Evolutionary conservation across 2,113 vertebrate genomes (phyloP).

Genomic region (Lampris incognitus): DNA sequence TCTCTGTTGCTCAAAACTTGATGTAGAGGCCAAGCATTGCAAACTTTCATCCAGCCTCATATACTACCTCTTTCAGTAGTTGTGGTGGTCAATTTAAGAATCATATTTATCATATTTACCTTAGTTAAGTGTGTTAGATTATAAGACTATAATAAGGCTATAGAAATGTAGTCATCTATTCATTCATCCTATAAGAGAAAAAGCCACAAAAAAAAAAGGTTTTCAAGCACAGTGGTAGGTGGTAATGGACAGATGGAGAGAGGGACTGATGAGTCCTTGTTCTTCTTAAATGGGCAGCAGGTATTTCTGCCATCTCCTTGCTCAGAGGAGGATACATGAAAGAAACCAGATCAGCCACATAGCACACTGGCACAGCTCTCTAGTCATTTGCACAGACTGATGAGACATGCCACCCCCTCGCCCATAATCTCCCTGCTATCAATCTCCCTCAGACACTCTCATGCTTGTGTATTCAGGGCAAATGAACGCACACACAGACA

Average conservation of each 20-base stretch:
- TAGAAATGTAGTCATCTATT: no score
- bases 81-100: conserved; percentile 31
- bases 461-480: conserved; percentile 8
- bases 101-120: conserved; percentile 10
- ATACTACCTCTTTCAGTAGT: conserved; percentile 36
- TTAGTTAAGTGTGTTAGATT: no score
- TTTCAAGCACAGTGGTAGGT: no score
- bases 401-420: conserved; percentile 17
- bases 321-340: conserved; percentile 49
- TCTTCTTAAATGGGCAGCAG: conserved; percentile 35
- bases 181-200: no score
- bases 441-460: conserved; percentile 16
- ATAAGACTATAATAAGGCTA: no score
- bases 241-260: neutral
- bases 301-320: conserved; percentile 16
- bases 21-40: no score
- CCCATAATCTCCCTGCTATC: conserved; percentile 40
- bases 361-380: conserved; percentile 38
- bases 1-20: neutral
- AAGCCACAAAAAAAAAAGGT: no score
- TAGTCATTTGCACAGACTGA: conserved; percentile 51
- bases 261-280: conserved; percentile 28
- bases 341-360: conserved; percentile 65
- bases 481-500: neutral
- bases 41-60: no score